Conservation (phyloP, 1,140 invertebrate species). For the Achroia grisella region DNA sequence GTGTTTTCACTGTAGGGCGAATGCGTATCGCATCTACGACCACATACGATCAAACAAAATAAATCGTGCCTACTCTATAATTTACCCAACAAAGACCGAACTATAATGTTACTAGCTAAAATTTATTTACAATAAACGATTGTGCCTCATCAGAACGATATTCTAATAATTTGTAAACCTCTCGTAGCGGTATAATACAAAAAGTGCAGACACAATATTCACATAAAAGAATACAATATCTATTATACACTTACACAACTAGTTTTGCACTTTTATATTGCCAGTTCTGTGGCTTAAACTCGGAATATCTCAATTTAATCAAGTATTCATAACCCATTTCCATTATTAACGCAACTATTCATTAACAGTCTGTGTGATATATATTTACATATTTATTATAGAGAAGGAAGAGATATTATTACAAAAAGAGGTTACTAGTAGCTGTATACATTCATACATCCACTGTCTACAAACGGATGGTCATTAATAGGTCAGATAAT, state of each 20-base stretch:
- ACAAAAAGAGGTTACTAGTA: slow-evolving; percentile 40
- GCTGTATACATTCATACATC: slow-evolving; percentile 13
- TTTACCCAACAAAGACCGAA: slow-evolving; percentile 44
- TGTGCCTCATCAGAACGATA: slow-evolving; percentile 62
- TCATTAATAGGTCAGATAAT: slow-evolving; percentile 22
- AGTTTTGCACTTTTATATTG: slow-evolving; percentile 70
- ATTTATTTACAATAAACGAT: slow-evolving; percentile 69
- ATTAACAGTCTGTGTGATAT: slow-evolving; percentile 30
- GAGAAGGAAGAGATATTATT: slow-evolving; percentile 48
- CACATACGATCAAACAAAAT: slow-evolving; percentile 18
- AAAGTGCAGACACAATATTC: slow-evolving; percentile 66
- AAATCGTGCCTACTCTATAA: slow-evolving; percentile 35
- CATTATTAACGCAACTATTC: slow-evolving; percentile 40
- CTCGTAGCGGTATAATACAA: slow-evolving; percentile 57
- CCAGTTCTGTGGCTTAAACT: slow-evolving; percentile 66
- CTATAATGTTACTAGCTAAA: slow-evolving; percentile 49
- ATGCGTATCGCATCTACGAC: slow-evolving; percentile 18
- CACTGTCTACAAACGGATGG: slow-evolving; percentile 15
- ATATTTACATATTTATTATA: slow-evolving; percentile 53
- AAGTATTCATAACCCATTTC: slow-evolving; percentile 65
- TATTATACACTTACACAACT: slow-evolving; percentile 64
- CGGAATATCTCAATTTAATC: slow-evolving; percentile 71
- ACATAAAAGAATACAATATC: slow-evolving; percentile 59
- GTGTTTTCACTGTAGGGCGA: background rate
- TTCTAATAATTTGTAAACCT: slow-evolving; percentile 47